A percentile compares a stretch with the other conserved stretches of the same genome.
Evolutionary conservation across 2,797 vertebrate genomes (phyloP).

Genomic region (Poecilia gillii): DNA sequence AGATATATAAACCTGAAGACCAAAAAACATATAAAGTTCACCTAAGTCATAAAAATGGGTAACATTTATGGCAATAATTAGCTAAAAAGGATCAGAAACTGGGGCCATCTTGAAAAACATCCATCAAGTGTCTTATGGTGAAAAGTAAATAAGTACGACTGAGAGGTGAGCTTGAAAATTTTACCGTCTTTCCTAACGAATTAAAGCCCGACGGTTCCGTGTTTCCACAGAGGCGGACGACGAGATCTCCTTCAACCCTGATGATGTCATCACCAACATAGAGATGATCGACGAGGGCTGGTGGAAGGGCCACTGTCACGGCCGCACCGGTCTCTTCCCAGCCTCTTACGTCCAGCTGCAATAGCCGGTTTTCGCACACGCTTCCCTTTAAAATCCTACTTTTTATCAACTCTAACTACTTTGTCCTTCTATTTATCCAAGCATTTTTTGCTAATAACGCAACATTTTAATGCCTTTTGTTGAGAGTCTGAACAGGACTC

Average conservation of each 20-base stretch:
- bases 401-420: neutral
- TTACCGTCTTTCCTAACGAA: too few species aligned
- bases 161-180: too few species aligned
- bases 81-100: too few species aligned
- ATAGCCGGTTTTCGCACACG: constrained; percentile 63
- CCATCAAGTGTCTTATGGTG: too few species aligned
- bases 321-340: constrained; percentile 88
- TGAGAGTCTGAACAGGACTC: neutral
- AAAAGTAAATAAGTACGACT: too few species aligned
- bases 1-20: too few species aligned
- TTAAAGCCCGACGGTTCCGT: too few species aligned
- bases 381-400: constrained; percentile 4
- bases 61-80: too few species aligned
- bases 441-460: constrained; percentile 4
- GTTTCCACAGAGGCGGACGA: constrained; percentile 87
- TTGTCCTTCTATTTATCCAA: constrained; percentile 22
- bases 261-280: constrained; percentile 89
- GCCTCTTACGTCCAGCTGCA: constrained; percentile 88
- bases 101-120: too few species aligned
- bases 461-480: neutral
- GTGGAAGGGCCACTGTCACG: constrained; percentile 90
- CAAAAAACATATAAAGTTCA: too few species aligned
- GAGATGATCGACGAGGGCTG: constrained; percentile 95
- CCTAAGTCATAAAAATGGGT: too few species aligned
- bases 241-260: constrained; percentile 91